Percentiles rank a stretch among this genome's conserved stretches.
These are phyloP conservation scores for Drosophila buzzatii DNA, from an alignment of 2,888 invertebrate genomes.

Conservation along the genomic window DNA sequence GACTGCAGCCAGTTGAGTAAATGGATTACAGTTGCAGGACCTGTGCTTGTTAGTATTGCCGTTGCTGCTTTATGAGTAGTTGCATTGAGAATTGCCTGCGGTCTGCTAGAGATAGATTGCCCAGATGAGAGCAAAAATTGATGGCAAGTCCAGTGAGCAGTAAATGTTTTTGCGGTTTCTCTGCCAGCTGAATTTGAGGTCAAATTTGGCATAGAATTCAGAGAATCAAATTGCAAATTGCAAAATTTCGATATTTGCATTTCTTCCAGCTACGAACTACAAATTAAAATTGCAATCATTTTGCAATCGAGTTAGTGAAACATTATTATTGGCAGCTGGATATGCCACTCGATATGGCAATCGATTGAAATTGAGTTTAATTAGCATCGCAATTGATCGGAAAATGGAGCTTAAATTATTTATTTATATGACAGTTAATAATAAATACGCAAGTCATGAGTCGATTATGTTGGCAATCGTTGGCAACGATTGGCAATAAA, in stretches of 20 bases:
- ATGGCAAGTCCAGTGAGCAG: not conserved
- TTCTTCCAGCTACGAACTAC: not conserved
- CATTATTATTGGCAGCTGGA: not conserved
- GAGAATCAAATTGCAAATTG: not conserved
- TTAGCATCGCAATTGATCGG: not conserved
- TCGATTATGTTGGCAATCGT: not conserved
- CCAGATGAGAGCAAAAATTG: not conserved
- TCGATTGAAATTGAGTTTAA: not conserved
- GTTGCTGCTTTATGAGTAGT: constrained; percentile 2
- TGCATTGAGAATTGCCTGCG: constrained; percentile 36
- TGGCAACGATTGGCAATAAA: not conserved
- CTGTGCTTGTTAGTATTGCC: constrained; percentile 11
- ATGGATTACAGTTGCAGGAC: constrained; percentile 59
- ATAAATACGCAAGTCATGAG: not conserved
- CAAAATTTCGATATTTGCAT: not conserved
- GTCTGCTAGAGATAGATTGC: constrained; percentile 4
- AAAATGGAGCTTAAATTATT: not conserved
- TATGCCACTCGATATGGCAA: not conserved
- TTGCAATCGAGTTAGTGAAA: not conserved
- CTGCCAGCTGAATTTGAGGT: constrained; percentile 1
- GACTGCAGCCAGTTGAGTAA: constrained; percentile 57
- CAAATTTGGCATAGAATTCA: constrained; percentile 1
- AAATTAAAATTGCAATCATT: constrained; percentile 5
- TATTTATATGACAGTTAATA: not conserved
- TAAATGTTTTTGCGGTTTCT: constrained; percentile 8